Conservation (phyloP, 2,888 invertebrate genomes). For the Tinea trinotella region DNA sequence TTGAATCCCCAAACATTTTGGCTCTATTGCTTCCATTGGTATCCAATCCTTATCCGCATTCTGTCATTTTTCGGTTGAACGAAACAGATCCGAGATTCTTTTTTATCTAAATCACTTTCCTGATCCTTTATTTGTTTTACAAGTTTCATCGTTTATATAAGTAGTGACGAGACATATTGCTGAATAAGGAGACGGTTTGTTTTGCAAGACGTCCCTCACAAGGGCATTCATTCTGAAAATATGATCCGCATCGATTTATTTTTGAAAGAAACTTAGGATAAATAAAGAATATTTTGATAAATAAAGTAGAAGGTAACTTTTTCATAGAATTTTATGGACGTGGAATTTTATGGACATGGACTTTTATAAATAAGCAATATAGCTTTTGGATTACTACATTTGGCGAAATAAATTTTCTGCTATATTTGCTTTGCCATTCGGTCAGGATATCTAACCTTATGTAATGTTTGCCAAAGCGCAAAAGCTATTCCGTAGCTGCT, state of each 20-base stretch:
- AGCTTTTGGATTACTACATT: conserved; percentile 9
- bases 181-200: background rate
- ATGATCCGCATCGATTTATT: too few relatives aligned
- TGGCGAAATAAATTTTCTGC: conserved; percentile 11
- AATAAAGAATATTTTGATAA: too few relatives aligned
- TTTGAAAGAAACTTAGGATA: too few relatives aligned
- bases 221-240: too few relatives aligned
- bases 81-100: conserved; percentile 28
- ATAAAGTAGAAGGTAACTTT: too few relatives aligned
- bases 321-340: too few relatives aligned
- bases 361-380: conserved; percentile 11
- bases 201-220: background rate
- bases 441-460: conserved; percentile 18
- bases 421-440: conserved; percentile 19
- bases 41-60: conserved; percentile 39
- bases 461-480: conserved; percentile 19
- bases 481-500: conserved; percentile 8
- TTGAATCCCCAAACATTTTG: conserved; percentile 49
- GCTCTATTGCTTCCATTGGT: conserved; percentile 41
- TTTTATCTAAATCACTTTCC: conserved; percentile 30
- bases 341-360: too few relatives aligned
- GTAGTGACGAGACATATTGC: conserved; percentile 7
- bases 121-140: conserved; percentile 25
- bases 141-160: conserved; percentile 20
- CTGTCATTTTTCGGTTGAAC: conserved; percentile 35